Evolutionary conservation across 2,797 vertebrate species (phyloP).

Genomic region (Sparus aurata): DNA sequence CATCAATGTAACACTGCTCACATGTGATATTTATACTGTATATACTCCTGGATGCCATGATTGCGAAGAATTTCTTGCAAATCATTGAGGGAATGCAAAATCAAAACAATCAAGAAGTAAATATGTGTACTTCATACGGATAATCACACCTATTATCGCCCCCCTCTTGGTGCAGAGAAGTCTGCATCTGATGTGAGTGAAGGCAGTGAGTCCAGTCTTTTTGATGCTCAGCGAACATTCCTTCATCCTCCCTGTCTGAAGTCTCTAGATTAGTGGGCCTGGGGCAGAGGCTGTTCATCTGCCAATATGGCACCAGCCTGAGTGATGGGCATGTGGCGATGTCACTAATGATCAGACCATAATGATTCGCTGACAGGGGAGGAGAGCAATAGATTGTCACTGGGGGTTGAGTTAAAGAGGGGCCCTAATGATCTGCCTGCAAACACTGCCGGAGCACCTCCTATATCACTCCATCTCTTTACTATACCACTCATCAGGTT

Average conservation of each 20-base stretch:
- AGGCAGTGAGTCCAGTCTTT: conserved; percentile 43
- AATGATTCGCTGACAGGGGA: conserved; percentile 88
- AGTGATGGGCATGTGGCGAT: conserved; percentile 85
- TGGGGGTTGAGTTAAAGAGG: conserved; percentile 84
- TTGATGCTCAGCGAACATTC: conserved; percentile 68
- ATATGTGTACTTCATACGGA: neutral
- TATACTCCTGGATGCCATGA: neutral
- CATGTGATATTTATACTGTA: neutral
- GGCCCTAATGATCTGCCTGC: conserved; percentile 83
- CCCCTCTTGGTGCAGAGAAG: neutral
- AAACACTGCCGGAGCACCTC: conserved; percentile 80
- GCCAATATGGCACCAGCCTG: conserved; percentile 85
- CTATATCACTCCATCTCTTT: conserved; percentile 80
- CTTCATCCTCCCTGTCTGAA: conserved; percentile 82
- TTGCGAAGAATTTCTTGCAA: neutral
- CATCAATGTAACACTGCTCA: no score
- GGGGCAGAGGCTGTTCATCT: conserved; percentile 84
- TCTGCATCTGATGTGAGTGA: conserved; percentile 24
- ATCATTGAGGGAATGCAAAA: neutral
- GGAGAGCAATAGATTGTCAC: conserved; percentile 86
- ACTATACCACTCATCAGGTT: conserved; percentile 73
- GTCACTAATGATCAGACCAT: conserved; percentile 88
- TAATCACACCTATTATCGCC: neutral
- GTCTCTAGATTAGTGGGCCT: conserved; percentile 80
- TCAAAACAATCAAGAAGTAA: neutral